phyloP scores from a whole-genome alignment of 2,113 vertebrate species.

The Climacteris rufus region DNA sequence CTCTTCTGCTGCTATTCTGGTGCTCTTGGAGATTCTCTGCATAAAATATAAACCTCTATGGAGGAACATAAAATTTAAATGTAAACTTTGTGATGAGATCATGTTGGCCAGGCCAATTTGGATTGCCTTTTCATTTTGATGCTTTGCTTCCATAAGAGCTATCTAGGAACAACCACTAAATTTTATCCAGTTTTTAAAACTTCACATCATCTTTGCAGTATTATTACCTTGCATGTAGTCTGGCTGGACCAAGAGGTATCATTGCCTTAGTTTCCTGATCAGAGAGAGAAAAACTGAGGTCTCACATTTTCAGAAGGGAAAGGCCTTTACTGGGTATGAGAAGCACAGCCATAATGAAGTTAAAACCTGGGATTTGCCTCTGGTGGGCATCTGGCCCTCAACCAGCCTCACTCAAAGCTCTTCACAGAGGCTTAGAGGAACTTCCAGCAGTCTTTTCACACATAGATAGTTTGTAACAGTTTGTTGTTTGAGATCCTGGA shows the following conservation, averaged over 20 bases:
- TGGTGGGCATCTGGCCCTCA: constrained; percentile 36
- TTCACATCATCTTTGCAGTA: not conserved
- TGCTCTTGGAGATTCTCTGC: not conserved
- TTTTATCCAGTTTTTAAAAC: not conserved
- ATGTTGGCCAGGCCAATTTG: not conserved
- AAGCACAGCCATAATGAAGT: not conserved
- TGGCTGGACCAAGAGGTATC: not conserved
- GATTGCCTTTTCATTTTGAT: constrained; percentile 10
- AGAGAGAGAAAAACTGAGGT: not conserved
- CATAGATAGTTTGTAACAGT: constrained; percentile 65
- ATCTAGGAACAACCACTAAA: not conserved
- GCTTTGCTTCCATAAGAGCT: not conserved
- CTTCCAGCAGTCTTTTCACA: constrained; percentile 67
- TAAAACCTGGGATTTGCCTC: constrained; percentile 6
- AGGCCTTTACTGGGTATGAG: not conserved
- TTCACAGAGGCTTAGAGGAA: constrained; percentile 55
- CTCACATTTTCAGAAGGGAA: not conserved
- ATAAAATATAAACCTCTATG: not conserved
- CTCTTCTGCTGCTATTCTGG: constrained; percentile 1
- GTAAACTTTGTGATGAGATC: constrained; percentile 23
- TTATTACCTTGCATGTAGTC: not conserved
- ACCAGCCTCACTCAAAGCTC: constrained; percentile 1
- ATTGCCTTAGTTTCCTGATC: not conserved
- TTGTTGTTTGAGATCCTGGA: constrained; percentile 59
- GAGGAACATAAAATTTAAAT: constrained; percentile 17